phyloP scores from a whole-genome alignment of 2,797 vertebrate genomes.

The Zalophus californianus region DNA sequence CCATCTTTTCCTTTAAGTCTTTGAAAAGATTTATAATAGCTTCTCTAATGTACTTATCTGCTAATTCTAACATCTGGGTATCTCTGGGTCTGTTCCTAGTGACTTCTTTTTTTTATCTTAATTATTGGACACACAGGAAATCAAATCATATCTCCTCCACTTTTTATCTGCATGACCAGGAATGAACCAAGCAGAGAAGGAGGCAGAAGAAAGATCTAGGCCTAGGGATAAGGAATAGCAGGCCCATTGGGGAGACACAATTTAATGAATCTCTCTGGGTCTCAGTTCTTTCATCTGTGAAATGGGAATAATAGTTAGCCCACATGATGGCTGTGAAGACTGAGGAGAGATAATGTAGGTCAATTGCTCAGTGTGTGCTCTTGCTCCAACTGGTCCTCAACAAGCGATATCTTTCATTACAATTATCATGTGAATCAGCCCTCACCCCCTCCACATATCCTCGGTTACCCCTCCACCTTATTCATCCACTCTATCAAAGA shows the following conservation, averaged over 20 bases:
- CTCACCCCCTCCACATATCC: not conserved
- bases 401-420: not conserved
- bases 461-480: not conserved
- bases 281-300: not conserved
- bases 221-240: not conserved
- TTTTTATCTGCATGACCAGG: not conserved
- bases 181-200: not conserved
- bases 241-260: not conserved
- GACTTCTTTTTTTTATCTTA: not conserved
- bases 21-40: not conserved
- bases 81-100: not conserved
- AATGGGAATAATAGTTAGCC: not conserved
- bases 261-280: too few species aligned
- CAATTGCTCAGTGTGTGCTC: not conserved
- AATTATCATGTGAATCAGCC: too few species aligned
- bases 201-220: not conserved
- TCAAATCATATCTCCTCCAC: not conserved
- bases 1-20: not conserved
- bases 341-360: not conserved
- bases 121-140: not conserved
- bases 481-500: not conserved
- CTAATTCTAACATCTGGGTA: not conserved
- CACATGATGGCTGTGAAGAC: not conserved
- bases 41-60: not conserved
- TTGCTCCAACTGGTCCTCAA: not conserved